A percentile compares a stretch with the other conserved stretches of the same genome.
These are phyloP conservation scores for Ia io DNA, from an alignment of 2,113 vertebrate genomes.

Conservation along the genomic window DNA sequence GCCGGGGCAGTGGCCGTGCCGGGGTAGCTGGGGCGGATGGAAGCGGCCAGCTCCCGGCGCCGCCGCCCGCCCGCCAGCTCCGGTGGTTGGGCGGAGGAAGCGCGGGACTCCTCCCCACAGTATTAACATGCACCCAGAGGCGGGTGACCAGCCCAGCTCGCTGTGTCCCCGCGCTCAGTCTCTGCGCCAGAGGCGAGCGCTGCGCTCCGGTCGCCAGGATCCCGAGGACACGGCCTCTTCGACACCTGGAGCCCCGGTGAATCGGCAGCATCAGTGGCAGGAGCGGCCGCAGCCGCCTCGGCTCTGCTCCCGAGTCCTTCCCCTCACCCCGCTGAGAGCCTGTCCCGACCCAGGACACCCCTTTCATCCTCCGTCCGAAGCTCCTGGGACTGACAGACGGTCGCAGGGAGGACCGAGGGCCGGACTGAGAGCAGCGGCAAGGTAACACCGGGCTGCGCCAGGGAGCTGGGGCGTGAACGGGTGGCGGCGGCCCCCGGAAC, in stretches of 20 bases:
- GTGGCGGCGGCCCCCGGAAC: not conserved
- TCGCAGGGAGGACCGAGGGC: not conserved
- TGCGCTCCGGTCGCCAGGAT: constrained; percentile 38
- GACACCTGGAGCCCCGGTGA: not conserved
- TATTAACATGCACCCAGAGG: constrained; percentile 74
- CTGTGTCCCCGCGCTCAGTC: constrained; percentile 61
- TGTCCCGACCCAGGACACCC: not conserved
- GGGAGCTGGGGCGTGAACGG: not conserved
- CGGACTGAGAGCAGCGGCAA: constrained; percentile 57
- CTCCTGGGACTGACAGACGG: constrained; percentile 28
- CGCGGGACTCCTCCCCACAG: constrained; percentile 79
- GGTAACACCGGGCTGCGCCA: constrained; percentile 56
- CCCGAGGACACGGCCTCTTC: constrained; percentile 46
- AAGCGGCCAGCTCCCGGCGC: constrained; percentile 22
- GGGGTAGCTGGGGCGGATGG: constrained; percentile 53
- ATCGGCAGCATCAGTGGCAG: not conserved
- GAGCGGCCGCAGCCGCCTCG: not conserved
- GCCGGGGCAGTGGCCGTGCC: not conserved
- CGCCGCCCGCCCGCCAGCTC: constrained; percentile 58
- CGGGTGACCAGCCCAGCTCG: constrained; percentile 69
- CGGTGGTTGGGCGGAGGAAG: constrained; percentile 79
- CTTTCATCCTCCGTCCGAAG: not conserved
- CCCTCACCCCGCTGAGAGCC: not conserved
- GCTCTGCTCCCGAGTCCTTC: not conserved
- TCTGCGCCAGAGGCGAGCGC: constrained; percentile 62